These are phyloP conservation scores for Lydus trimaculatus DNA, from an alignment of 2,888 invertebrate species.

Conservation along the genomic window DNA sequence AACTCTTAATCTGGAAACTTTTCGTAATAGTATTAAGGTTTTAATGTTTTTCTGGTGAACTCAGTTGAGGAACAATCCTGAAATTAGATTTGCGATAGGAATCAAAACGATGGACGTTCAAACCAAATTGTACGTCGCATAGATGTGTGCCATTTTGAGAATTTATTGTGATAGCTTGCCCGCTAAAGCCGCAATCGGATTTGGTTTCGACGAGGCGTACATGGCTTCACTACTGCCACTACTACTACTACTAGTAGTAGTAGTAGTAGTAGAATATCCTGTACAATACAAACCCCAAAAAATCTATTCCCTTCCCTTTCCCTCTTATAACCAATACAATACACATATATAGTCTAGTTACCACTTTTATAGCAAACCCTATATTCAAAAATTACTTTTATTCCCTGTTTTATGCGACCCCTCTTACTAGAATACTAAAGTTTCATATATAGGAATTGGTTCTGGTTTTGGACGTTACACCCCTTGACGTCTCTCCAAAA, in stretches of 20 bases:
- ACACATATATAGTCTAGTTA: constrained; percentile 41
- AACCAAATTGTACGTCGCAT: constrained; percentile 54
- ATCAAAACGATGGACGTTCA: constrained; percentile 46
- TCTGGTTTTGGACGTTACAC: constrained; percentile 6
- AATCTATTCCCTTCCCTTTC: background rate
- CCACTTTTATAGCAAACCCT: constrained; percentile 48
- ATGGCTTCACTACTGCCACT: constrained; percentile 35
- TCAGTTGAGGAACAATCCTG: constrained; percentile 3
- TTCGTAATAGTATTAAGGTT: background rate
- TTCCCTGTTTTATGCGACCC: constrained; percentile 40
- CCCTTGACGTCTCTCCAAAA: constrained; percentile 5
- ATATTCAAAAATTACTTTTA: constrained; percentile 48
- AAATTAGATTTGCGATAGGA: constrained; percentile 52
- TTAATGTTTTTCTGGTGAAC: background rate
- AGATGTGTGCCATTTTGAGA: constrained; percentile 55
- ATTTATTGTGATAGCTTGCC: constrained; percentile 58
- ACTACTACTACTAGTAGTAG: constrained; percentile 33
- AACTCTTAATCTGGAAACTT: background rate
- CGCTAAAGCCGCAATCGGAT: constrained; percentile 58
- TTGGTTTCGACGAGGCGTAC: constrained; percentile 42
- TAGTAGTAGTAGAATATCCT: background rate
- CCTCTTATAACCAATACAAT: constrained; percentile 15
- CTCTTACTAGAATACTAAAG: constrained; percentile 34
- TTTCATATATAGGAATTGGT: constrained; percentile 33
- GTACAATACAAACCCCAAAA: constrained; percentile 4